Evolutionary conservation across 2,888 invertebrate species (phyloP).

Genomic region (Elmis aenea): DNA sequence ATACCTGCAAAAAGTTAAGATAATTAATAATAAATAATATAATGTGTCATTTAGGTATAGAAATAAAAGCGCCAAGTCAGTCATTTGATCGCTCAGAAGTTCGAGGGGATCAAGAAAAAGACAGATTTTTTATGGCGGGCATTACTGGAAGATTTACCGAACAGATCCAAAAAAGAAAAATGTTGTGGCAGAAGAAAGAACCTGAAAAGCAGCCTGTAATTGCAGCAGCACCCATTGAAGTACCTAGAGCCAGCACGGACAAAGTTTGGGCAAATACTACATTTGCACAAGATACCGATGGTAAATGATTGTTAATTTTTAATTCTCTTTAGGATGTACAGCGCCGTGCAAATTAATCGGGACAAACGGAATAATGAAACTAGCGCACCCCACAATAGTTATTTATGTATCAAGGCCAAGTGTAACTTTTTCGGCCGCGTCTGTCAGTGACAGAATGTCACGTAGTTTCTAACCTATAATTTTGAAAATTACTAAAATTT

Average conservation of each 20-base stretch:
- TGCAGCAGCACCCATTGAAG: conserved; percentile 31
- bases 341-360: too few species aligned
- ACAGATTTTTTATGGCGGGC: conserved; percentile 44
- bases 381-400: too few species aligned
- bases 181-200: conserved; percentile 83
- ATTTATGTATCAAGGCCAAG: too few species aligned
- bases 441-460: too few species aligned
- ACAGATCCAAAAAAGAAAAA: conserved; percentile 86
- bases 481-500: too few species aligned
- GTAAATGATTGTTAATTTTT: conserved; percentile 37
- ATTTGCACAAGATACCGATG: conserved; percentile 87
- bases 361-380: too few species aligned
- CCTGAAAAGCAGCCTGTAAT: conserved; percentile 11
- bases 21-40: too few species aligned
- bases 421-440: too few species aligned
- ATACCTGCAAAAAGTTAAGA: too few species aligned
- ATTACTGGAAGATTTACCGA: conserved; percentile 71
- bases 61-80: conserved; percentile 43
- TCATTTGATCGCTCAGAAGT: conserved; percentile 51
- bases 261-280: conserved; percentile 73
- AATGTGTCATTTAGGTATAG: conserved; percentile 25
- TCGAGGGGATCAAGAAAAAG: conserved; percentile 54
- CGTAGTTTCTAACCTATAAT: too few species aligned
- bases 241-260: conserved; percentile 47
- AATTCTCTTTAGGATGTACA: too few species aligned